Percentiles rank a stretch among this genome's conserved stretches.
phyloP scores from a whole-genome alignment of 2,113 vertebrate species.

The Mus musculus region DNA sequence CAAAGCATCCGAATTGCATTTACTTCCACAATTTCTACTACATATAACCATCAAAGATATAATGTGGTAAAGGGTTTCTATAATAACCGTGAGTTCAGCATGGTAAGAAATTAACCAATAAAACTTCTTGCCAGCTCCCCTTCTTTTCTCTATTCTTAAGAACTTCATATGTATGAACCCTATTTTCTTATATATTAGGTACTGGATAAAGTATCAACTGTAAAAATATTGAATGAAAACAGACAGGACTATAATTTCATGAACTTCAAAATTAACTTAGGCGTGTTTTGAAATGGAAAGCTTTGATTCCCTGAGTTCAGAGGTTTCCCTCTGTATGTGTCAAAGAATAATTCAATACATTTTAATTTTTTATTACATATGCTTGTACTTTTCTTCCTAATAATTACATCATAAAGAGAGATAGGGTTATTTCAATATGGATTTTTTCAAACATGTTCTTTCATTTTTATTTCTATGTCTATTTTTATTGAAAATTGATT shows the following conservation, averaged over 20 bases:
- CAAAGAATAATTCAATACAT: neutral
- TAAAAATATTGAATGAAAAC: neutral
- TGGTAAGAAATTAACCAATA: neutral
- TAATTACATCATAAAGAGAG: neutral
- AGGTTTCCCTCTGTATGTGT: neutral
- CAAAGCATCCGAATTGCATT: neutral
- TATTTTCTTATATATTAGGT: neutral
- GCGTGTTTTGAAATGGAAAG: neutral
- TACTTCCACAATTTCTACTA: neutral
- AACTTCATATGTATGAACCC: neutral
- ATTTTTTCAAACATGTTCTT: neutral
- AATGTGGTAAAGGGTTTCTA: neutral
- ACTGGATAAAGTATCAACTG: neutral
- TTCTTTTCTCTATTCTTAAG: neutral
- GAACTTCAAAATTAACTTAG: constrained; percentile 24
- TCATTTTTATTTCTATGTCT: neutral
- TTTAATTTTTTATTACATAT: neutral
- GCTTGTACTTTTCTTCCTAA: neutral
- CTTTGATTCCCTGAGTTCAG: neutral
- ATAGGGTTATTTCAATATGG: neutral
- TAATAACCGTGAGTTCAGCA: neutral
- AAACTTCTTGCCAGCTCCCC: neutral
- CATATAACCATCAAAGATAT: neutral
- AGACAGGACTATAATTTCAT: neutral
- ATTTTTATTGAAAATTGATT: neutral